Evolutionary conservation across 2,888 invertebrate species (phyloP), one percentile per base, ranked within the genome.

Genomic region (Hyles lineata): DNA sequence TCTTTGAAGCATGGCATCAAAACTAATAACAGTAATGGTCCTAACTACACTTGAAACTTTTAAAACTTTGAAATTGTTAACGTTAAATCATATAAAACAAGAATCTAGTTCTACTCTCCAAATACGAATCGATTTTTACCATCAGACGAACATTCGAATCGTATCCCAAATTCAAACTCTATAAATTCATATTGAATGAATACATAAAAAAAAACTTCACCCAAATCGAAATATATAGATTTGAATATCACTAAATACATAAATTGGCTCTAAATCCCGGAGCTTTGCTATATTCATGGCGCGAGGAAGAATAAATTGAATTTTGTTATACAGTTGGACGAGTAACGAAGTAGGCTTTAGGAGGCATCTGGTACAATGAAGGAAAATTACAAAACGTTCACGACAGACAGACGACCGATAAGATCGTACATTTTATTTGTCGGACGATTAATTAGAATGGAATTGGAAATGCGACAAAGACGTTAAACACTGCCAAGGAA

Each of bases 221-320:
- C 55, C 58, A 58, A 67, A 15, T 23, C 67, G 21, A 58, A 43
- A 72, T 55, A 29, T 58, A 72, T 63, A 58, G 25, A 72, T 67
- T 67, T 59, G 60, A 61, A 73, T 62, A 62, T 75, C 74, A 78
- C 75, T 76, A 82, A 82, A 82, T 83, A 83, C 83, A 85, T 82
- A 87, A 89, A 90, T 89, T 89, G 86, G 81, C 83, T 88, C 81
- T 81, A 87, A 89, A 90, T 89, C 89, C 86, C 85, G 77, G 73
- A 79, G 85, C 85, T 89, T 87, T 81, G 77, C 81, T 82, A 83
- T 83, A 82, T 75, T 72, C 76, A 74, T 80, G 80, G 79, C 79
- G 77, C 82, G 80, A 81, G 80, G 78, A 78, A 78, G 80, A 82
- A 87, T 85, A 89, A 89, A 89, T 90, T 89, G 88, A 88, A 87